Percentiles rank a stretch among this genome's conserved stretches.
These are phyloP conservation scores for Microtus oregoni DNA, from an alignment of 2,113 vertebrate genomes.

Conservation along the genomic window DNA sequence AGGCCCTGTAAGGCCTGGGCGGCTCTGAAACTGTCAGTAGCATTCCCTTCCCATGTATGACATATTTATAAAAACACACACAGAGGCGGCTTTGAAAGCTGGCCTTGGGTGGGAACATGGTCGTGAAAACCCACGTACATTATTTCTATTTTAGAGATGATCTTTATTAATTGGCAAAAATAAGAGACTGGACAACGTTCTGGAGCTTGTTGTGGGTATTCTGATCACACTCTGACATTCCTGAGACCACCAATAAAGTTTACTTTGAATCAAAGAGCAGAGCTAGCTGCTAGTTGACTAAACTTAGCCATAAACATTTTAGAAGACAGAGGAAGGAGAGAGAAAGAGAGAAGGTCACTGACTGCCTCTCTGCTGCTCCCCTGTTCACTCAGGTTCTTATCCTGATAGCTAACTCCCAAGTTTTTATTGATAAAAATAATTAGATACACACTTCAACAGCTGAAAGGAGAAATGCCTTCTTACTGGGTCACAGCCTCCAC, in stretches of 20 bases:
- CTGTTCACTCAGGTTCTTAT: not conserved
- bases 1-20: not conserved
- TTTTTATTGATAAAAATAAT: not conserved
- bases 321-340: too few species aligned
- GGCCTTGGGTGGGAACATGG: not conserved
- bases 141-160: slow-evolving; percentile 4
- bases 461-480: not conserved
- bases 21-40: not conserved
- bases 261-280: too few species aligned
- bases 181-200: not conserved
- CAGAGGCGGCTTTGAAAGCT: not conserved
- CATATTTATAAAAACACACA: not conserved
- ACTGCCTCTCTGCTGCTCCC: too few species aligned
- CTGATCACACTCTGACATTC: too few species aligned
- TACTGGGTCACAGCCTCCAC: not conserved
- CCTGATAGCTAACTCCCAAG: not conserved
- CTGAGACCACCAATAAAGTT: too few species aligned
- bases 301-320: too few species aligned
- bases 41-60: not conserved
- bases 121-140: not conserved
- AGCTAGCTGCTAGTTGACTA: too few species aligned
- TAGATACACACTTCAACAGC: not conserved
- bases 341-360: too few species aligned
- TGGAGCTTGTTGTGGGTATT: not conserved
- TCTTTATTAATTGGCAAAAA: not conserved